phyloP scores from a whole-genome alignment of 2,888 invertebrate species.

The Empis livida region DNA sequence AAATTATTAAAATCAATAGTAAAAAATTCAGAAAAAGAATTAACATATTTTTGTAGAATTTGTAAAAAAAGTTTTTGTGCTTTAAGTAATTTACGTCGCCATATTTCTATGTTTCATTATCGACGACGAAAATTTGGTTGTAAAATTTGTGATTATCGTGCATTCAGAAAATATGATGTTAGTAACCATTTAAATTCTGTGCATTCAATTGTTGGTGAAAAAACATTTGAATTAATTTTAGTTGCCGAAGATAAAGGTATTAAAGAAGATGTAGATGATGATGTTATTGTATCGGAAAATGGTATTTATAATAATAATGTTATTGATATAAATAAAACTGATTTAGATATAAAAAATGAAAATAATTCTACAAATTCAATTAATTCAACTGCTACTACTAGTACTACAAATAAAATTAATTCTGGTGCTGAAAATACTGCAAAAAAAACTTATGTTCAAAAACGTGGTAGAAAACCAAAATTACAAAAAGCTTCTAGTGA shows the following conservation, averaged over 20 bases:
- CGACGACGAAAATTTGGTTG: conserved; percentile 54
- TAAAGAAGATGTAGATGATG: conserved; percentile 30
- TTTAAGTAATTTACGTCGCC: conserved; percentile 32
- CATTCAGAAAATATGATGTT: conserved; percentile 50
- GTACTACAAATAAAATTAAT: no score
- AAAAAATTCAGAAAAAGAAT: conserved; percentile 17
- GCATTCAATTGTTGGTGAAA: conserved; percentile 44
- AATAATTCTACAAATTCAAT: no score
- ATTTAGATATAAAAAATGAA: neutral
- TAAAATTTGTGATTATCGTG: conserved; percentile 56
- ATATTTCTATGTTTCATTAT: conserved; percentile 35
- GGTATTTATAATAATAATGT: neutral
- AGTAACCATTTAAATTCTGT: conserved; percentile 49
- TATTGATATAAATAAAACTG: conserved; percentile 1
- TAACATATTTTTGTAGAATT: conserved; percentile 31
- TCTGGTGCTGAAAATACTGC: no score
- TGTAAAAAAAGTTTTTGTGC: conserved; percentile 33
- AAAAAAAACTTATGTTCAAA: no score
- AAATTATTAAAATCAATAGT: conserved; percentile 5
- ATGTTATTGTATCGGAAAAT: conserved; percentile 20
- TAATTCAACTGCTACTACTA: no score
- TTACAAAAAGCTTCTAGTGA: no score
- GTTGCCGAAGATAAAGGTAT: conserved; percentile 27
- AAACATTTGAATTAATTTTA: conserved; percentile 28
- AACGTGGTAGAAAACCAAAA: no score